Percentiles rank a stretch among this genome's conserved stretches.
Conservation (phyloP, 2,888 invertebrate genomes). For the Metacarcinus magister region DNA sequence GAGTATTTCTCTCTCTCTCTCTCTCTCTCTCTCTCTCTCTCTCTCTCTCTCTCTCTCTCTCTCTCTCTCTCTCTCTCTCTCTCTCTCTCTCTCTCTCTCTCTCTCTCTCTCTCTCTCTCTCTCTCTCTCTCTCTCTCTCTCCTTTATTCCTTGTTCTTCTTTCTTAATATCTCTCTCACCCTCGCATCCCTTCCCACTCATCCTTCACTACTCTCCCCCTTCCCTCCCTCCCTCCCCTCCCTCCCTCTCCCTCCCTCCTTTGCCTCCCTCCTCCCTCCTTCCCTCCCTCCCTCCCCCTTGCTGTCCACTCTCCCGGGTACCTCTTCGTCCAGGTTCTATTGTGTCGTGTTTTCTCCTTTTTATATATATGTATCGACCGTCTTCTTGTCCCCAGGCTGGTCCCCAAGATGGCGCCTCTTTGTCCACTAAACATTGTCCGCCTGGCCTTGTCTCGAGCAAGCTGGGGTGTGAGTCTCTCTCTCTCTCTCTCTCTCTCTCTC, state of each 20-base stretch:
- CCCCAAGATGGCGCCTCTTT: constrained; percentile 45
- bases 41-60: no score
- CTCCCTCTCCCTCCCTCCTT: background rate
- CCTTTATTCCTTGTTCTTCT: background rate
- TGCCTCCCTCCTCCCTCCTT: background rate
- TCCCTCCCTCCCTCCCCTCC: background rate
- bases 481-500: constrained; percentile 48
- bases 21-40: no score
- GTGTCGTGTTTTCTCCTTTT: constrained; percentile 48
- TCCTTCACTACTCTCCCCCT: no score
- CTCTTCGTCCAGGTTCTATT: constrained; percentile 48
- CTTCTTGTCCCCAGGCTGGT: constrained; percentile 35
- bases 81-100: background rate
- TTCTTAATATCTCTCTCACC: background rate
- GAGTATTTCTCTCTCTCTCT: no score
- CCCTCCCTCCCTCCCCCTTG: background rate
- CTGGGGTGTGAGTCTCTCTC: constrained; percentile 35
- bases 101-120: constrained; percentile 27
- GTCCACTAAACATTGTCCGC: constrained; percentile 44
- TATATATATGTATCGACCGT: constrained; percentile 45
- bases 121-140: constrained; percentile 26
- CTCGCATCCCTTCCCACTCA: background rate
- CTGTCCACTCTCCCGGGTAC: constrained; percentile 48
- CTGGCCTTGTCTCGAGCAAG: constrained; percentile 21
- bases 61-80: background rate